Evolutionary conservation across 2,797 vertebrate species (phyloP).

Genomic region (Ambastaia sidthimunki): DNA sequence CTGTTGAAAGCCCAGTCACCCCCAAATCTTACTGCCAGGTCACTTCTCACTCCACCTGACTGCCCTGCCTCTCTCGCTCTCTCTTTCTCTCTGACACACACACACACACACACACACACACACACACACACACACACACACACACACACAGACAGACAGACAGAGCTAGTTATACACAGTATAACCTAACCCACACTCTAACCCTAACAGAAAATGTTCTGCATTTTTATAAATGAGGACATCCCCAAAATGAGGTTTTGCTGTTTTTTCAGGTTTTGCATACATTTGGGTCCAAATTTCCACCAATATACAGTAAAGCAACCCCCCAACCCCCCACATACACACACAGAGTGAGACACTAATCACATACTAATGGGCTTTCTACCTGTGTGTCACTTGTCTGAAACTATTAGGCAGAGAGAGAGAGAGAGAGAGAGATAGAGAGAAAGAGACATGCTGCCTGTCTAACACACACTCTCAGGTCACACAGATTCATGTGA

Average conservation of each 20-base stretch:
- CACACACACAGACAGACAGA: too few relatives aligned
- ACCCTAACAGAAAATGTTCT: too few relatives aligned
- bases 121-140: slow-evolving; percentile 17
- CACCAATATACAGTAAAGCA: slow-evolving; percentile 1
- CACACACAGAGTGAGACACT: slow-evolving; percentile 48
- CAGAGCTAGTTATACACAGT: too few relatives aligned
- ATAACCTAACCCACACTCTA: too few relatives aligned
- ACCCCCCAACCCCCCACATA: slow-evolving; percentile 18
- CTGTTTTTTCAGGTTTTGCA: too few relatives aligned
- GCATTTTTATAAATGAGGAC: too few relatives aligned
- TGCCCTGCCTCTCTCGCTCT: not conserved
- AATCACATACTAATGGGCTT: slow-evolving; percentile 70
- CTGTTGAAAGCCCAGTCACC: slow-evolving; percentile 1
- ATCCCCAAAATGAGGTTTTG: too few relatives aligned
- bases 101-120: not conserved
- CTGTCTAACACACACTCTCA: slow-evolving; percentile 32
- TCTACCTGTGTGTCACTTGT: slow-evolving; percentile 59
- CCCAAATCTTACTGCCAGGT: slow-evolving; percentile 12
- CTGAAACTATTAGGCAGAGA: slow-evolving; percentile 62
- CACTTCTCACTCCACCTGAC: not conserved
- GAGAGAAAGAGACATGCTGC: slow-evolving; percentile 45
- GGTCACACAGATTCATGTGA: not conserved
- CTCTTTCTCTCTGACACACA: not conserved
- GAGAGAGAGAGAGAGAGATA: slow-evolving; percentile 40
- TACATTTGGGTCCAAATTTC: too few relatives aligned